phyloP scores from a whole-genome alignment of 2,797 vertebrate species.

The Hyperoplus lanceolatus region DNA sequence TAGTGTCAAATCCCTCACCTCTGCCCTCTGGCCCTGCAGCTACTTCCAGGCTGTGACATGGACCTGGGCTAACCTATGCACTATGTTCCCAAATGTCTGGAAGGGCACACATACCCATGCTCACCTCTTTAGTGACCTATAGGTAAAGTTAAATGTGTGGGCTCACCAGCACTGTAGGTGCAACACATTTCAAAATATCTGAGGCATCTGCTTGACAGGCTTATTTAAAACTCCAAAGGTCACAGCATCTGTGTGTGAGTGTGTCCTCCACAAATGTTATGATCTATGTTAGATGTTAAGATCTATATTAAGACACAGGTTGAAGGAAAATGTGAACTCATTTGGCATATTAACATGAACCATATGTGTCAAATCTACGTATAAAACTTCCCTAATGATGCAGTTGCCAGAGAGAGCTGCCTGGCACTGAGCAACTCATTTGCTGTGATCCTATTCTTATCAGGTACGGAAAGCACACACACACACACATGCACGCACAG shows the following conservation, averaged over 20 bases:
- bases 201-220: constrained; percentile 23
- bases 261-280: constrained; percentile 25
- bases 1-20: constrained; percentile 52
- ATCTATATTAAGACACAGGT: constrained; percentile 5
- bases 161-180: constrained; percentile 8
- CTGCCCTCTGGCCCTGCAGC: constrained; percentile 50
- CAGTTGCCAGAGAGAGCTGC: background rate
- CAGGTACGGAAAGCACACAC: constrained; percentile 29
- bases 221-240: constrained; percentile 48
- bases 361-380: constrained; percentile 2
- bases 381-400: constrained; percentile 11
- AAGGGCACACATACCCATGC: constrained; percentile 47
- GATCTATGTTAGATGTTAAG: background rate
- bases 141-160: constrained; percentile 50
- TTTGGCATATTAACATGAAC: background rate
- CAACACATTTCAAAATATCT: constrained; percentile 49
- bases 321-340: background rate
- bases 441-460: constrained; percentile 39
- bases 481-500: constrained; percentile 18
- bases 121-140: constrained; percentile 25
- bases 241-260: constrained; percentile 4
- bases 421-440: constrained; percentile 44
- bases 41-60: constrained; percentile 47
- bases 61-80: constrained; percentile 43
- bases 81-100: constrained; percentile 45